Evolutionary conservation across 2,113 vertebrate species (phyloP).

Genomic region (Bubo bubo): DNA sequence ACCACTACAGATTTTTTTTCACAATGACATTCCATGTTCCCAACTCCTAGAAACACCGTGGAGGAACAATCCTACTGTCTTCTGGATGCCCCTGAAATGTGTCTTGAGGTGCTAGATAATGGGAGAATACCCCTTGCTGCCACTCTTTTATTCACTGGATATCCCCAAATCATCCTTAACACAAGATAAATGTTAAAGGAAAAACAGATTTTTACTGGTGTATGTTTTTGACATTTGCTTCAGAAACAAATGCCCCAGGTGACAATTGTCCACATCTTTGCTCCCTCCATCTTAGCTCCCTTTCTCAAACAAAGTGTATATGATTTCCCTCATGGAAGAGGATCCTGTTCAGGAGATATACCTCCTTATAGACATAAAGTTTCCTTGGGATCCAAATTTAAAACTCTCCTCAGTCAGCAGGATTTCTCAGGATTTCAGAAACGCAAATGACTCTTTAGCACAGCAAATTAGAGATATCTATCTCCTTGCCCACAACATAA

Average conservation of each 20-base stretch:
- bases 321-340: neutral
- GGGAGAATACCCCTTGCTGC: neutral
- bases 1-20: neutral
- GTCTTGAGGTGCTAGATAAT: neutral
- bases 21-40: accelerated
- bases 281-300: neutral
- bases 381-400: neutral
- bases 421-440: neutral
- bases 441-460: neutral
- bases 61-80: neutral
- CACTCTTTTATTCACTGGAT: neutral
- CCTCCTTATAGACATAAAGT: accelerated
- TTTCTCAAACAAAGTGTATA: neutral
- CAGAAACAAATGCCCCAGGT: neutral
- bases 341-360: neutral
- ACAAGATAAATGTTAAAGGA: neutral
- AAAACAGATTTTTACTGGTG: neutral
- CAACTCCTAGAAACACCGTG: neutral
- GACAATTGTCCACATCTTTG: neutral
- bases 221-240: neutral
- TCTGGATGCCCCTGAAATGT: neutral
- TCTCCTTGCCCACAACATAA: neutral
- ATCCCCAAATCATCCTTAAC: neutral
- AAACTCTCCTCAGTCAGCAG: neutral
- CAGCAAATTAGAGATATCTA: neutral